Percentiles rank a stretch among this genome's conserved stretches.
These are phyloP conservation scores for Halictus quadricinctus DNA, from an alignment of 2,888 invertebrate genomes.

Conservation along the genomic window DNA sequence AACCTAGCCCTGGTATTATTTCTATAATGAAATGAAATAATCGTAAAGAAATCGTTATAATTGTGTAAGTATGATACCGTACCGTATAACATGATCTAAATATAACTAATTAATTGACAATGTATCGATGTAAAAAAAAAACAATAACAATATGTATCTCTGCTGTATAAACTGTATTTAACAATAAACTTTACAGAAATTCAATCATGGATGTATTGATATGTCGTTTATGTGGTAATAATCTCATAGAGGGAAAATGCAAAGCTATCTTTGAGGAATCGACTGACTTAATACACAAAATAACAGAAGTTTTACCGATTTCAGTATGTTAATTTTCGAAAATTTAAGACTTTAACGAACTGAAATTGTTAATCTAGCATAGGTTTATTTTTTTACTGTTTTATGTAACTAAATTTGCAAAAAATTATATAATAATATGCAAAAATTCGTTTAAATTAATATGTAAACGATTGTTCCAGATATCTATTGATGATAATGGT, in stretches of 20 bases:
- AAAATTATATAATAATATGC: not conserved
- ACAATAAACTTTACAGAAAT: conserved; percentile 44
- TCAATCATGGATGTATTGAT: conserved; percentile 52
- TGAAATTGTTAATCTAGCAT: not conserved
- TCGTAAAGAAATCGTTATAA: conserved; percentile 26
- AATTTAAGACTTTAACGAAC: not conserved
- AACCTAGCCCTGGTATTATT: conserved; percentile 8
- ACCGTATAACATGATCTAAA: not conserved
- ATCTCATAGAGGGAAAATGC: conserved; percentile 35
- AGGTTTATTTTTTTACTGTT: conserved; percentile 3
- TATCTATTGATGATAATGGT: conserved; percentile 59
- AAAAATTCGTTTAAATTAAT: conserved; percentile 1
- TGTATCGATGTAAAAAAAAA: not conserved
- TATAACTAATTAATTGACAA: not conserved
- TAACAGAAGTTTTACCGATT: conserved; percentile 63
- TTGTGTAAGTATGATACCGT: conserved; percentile 44
- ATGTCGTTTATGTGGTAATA: conserved; percentile 67
- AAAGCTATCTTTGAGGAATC: conserved; percentile 60
- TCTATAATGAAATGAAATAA: conserved; percentile 20
- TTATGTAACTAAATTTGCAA: conserved; percentile 5
- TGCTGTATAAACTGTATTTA: not conserved
- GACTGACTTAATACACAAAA: conserved; percentile 59
- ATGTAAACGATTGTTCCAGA: conserved; percentile 58
- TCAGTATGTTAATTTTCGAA: conserved; percentile 50
- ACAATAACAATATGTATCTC: not conserved